Base-by-base conservation (phyloP, 2,888 invertebrate genomes). In the Lutraria lutraria region DNA sequence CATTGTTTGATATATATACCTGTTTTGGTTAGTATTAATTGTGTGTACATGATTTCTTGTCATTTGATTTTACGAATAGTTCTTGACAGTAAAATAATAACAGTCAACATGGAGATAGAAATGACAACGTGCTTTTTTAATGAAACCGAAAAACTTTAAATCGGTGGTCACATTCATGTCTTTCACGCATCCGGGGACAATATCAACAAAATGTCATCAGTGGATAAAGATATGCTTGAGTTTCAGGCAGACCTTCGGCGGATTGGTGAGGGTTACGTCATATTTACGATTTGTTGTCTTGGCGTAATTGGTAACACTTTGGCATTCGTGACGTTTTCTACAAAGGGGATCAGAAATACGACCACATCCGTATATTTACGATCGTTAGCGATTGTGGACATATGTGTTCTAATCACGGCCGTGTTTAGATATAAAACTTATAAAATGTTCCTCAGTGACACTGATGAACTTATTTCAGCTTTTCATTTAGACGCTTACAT, bases 291-390 rank as follows among this genome's bases (percentile, higher is more conserved):
- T 3, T 92, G 94, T 83, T 53, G 90, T 19, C 56, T 93, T 29
- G 95, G 95, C 52, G 83, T 94, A 25, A 25, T 92, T 19, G 93
- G 94, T 63, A 95, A 95, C 88, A 81, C 91, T 43, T 85, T 95
- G 25, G 90, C 93, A 0, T 91, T 94, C 60, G 60, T 92, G 34
- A 93, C 93, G 10, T 92, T 95, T 85, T 91, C 92, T 0, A 68
- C 93, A n/a, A 93, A 92, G 85, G 82, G 93, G 19, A 89, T 95
- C 80, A 81, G 94, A 43, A 88, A 91, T 4, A 93, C 92, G 15
- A 94, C 93, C 12, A 94, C 93, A 8, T 92, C 93, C 3, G 90
- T 94, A 19, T 94, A 94, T 76, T 92, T 95, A 16, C 90, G 94
- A 21, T 91, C 89, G 13, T 88, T 95, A 68, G 94, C 94, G 8